phyloP scores from a whole-genome alignment of 35 echinoderm and acorn worm genomes.

The Ophiothrix spiculata region DNA sequence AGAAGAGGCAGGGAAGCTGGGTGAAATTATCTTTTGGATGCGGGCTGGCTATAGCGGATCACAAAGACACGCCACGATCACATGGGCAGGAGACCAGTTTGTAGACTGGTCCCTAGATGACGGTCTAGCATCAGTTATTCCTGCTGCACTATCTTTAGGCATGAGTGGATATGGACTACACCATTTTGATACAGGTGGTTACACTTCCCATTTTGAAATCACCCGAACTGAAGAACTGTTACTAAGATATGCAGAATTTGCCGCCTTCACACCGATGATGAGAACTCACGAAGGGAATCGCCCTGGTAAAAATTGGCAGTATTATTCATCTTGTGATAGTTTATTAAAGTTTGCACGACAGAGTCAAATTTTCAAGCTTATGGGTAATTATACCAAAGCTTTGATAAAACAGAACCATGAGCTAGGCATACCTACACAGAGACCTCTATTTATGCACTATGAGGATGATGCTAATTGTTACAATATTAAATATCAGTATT shows the following conservation, averaged over 20 bases:
- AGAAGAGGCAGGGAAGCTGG: conserved; percentile 70
- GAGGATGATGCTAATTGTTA: conserved; percentile 54
- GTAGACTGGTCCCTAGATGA: conserved; percentile 84
- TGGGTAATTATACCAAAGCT: conserved; percentile 59
- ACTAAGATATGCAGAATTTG: conserved; percentile 75
- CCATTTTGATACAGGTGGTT: conserved; percentile 93
- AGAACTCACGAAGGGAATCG: conserved; percentile 88
- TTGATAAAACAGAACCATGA: conserved; percentile 54
- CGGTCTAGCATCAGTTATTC: conserved; percentile 83
- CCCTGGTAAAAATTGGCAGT: conserved; percentile 81
- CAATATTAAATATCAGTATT: conserved; percentile 80
- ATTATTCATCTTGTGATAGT: conserved; percentile 67
- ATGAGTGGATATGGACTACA: conserved; percentile 73
- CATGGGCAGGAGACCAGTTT: conserved; percentile 82
- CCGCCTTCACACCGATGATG: conserved; percentile 95
- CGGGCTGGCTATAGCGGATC: conserved; percentile 86
- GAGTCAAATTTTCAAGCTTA: conserved; percentile 44
- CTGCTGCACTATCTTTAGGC: conserved; percentile 71
- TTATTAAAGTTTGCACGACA: conserved; percentile 60
- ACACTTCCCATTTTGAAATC: conserved; percentile 79
- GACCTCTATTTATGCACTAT: conserved; percentile 91
- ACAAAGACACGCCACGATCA: conserved; percentile 61
- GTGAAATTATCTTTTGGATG: conserved; percentile 91
- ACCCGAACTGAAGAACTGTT: conserved; percentile 86
- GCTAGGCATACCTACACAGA: conserved; percentile 64